phyloP scores from a whole-genome alignment of 2,113 vertebrate genomes.

The Amblyopsis rosae region DNA sequence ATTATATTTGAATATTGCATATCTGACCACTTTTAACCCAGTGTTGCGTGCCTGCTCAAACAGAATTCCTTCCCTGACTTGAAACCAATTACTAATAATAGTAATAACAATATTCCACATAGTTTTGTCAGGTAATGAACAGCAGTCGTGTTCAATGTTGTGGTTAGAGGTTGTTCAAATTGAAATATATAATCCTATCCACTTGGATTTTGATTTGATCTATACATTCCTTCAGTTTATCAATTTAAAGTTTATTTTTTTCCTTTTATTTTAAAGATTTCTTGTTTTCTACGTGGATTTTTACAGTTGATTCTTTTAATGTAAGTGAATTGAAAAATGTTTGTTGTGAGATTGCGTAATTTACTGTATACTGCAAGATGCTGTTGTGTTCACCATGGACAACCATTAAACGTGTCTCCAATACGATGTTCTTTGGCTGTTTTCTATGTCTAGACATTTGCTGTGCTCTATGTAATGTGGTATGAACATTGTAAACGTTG shows the following conservation, averaged over 20 bases:
- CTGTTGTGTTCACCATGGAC: slow-evolving; percentile 51
- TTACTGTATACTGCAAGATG: slow-evolving; percentile 58
- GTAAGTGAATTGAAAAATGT: slow-evolving; percentile 52
- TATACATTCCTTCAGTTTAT: slow-evolving; percentile 28
- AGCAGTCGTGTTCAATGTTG: slow-evolving; percentile 1
- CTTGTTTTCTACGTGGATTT: slow-evolving; percentile 70
- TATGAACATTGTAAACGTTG: neutral
- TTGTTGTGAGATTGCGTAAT: slow-evolving; percentile 30
- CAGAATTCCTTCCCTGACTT: neutral
- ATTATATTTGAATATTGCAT: neutral
- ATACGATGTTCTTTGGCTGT: slow-evolving; percentile 21
- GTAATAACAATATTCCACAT: neutral
- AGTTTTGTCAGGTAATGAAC: slow-evolving; percentile 6
- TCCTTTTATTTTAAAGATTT: slow-evolving; percentile 53
- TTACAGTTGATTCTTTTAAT: slow-evolving; percentile 75
- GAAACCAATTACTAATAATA: neutral
- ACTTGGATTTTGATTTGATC: slow-evolving; percentile 55
- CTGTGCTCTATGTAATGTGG: slow-evolving; percentile 1
- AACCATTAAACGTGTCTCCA: slow-evolving; percentile 73
- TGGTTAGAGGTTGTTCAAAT: too few relatives aligned
- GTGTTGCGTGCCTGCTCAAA: neutral
- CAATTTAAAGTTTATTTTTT: slow-evolving; percentile 21
- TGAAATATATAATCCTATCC: slow-evolving; percentile 20
- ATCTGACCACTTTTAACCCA: neutral
- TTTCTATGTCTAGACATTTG: slow-evolving; percentile 7